Base-by-base conservation (phyloP, 2,888 invertebrate genomes). In the Ophion ventricosus region DNA sequence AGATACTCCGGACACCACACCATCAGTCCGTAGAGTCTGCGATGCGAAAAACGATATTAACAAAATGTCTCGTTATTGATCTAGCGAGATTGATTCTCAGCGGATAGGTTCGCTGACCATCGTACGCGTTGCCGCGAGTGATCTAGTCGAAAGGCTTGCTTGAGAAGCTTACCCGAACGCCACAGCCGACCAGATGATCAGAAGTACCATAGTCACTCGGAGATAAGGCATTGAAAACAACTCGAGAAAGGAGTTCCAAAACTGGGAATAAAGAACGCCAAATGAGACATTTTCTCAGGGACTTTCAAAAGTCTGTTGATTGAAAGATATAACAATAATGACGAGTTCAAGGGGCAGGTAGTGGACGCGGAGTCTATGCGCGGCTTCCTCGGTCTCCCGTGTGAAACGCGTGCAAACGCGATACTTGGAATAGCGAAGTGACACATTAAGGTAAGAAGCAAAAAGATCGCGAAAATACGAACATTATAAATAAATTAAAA, bases 211-310 rank as follows among this genome's bases (percentile, higher is more conserved):
- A 0, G 97, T 97, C 2, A 95, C 95, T 81, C 94, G 94, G 77
- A 95, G 93, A 90, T 96, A 95, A 0, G 96, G 94, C 20, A 94
- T 94, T 17, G 96, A 95, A 88, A 96, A 96, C 70, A 97, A 92
- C 89, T 96, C 95, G 90, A 95, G 94, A 88, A 96, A 96, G 64
- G 96, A 95, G 90, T 95, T 96, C 94, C 96, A 95, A 91, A 96
- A 96, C 96, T 97, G 94, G 11, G 91, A 93, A 84, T 82, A 40
- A 54, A 80, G 64, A 79, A 57, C 11, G 10, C 10, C 20, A 10
- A 8, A 54, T 54, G 14, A 54, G 14, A n/a, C n/a, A 54, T 54
- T 54, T 54, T 35, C 35, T 5, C 35, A 35, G 35, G 8, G 35
- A 35, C 35, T 35, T 7, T 35, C 1, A 35, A 35, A 35, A 35